Base-by-base conservation (phyloP, 2,888 invertebrate genomes). In the Cerastis leucographa region DNA sequence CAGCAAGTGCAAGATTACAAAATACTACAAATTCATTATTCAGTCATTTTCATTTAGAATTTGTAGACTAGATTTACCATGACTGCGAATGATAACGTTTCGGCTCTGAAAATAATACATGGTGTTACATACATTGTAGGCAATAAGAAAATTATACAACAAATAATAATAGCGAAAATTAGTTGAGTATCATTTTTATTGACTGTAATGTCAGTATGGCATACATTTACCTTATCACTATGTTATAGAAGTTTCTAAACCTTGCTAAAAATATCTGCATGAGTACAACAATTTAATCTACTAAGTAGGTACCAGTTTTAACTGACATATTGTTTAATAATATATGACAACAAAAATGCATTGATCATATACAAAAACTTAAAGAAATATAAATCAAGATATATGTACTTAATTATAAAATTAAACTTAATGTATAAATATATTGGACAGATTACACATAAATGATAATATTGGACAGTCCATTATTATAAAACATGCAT, bases 151-250 rank as follows among this genome's bases (percentile, higher is more conserved):
- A 59, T 65, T 46, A 17, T 6, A 35, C 35, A 35, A 61, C 11
- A 11, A 65, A 77, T 61, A 73, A 56, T 40, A 71, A 69, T 35
- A 76, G 59, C 66, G 19, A 75, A 78, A 70, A 19, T 71, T 85
- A 74, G 64, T 88, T 88, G 92, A 92, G 91, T 92, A 92, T 92
- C 89, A 87, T 88, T 92, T 61, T 93, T 92, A 93, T 91, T 92
- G 91, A 92, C 92, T 85, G 85, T 82, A 85, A 84, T 89, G 89
- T 93, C 91, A 90, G 88, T 92, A 93, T 93, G 92, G 92, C 93
- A 93, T 93, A 93, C 90, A 92, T 88, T 89, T 86, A 88, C 83
- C 85, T 85, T 91, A 92, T 86, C 83, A 76, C 89, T 92, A 92
- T 88, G 80, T 87, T 90, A 89, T 78, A 89, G 78, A 89, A 85